These are phyloP conservation scores for Thripadectes ignobilis DNA, from an alignment of 2,797 vertebrate species.

Conservation along the genomic window DNA sequence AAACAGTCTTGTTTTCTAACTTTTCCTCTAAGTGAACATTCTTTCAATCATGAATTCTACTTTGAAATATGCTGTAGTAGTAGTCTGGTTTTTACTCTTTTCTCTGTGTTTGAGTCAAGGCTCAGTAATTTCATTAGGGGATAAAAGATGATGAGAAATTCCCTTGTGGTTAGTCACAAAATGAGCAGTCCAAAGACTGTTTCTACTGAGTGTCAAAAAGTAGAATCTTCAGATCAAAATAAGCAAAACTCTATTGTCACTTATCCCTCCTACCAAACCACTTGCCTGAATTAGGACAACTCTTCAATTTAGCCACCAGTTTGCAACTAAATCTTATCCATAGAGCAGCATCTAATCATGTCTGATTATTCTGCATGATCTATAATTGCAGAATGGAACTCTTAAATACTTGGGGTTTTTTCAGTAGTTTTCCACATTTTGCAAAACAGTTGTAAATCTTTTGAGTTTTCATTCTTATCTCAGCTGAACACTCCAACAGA, in stretches of 20 bases:
- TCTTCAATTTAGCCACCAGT: neutral
- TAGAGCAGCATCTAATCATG: neutral
- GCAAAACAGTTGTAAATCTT: neutral
- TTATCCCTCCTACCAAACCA: neutral
- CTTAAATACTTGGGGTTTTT: neutral
- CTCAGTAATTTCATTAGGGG: neutral
- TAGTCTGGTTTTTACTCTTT: neutral
- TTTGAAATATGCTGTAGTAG: neutral
- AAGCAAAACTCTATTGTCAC: neutral
- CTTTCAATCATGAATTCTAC: neutral
- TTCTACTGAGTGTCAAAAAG: neutral
- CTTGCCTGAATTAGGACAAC: neutral
- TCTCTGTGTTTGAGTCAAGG: neutral
- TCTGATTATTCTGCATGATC: neutral
- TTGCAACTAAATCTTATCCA: neutral
- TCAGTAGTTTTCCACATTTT: neutral
- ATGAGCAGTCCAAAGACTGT: neutral
- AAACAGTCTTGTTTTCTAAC: neutral
- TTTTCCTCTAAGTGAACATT: neutral
- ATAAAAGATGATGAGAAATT: neutral
- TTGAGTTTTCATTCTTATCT: neutral
- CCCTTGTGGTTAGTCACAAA: neutral
- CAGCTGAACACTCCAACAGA: neutral
- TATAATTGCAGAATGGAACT: neutral
- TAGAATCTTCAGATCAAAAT: neutral